Conservation (phyloP, 2,113 vertebrate genomes). For the Carettochelys insculpta region DNA sequence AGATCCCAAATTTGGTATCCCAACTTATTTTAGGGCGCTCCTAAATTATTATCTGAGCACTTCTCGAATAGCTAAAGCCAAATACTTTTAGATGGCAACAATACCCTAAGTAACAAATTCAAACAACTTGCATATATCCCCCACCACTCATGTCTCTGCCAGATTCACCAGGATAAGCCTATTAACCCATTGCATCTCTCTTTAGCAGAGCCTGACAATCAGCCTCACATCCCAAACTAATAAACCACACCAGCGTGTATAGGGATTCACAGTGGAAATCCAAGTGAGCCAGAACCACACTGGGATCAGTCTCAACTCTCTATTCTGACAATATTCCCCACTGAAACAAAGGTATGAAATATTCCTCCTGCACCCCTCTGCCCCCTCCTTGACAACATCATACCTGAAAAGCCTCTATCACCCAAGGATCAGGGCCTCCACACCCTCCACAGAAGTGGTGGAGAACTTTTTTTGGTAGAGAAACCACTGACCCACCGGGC, state of each 20-base stretch:
- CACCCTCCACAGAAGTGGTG: neutral
- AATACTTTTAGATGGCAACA: conserved; percentile 35
- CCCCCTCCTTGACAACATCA: neutral
- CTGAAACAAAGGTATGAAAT: neutral
- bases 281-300: neutral
- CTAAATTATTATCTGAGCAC: neutral
- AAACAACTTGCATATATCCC: neutral
- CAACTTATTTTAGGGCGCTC: neutral
- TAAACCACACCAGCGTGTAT: neutral
- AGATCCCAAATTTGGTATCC: neutral
- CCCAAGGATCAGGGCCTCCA: neutral
- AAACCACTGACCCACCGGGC: too few species aligned
- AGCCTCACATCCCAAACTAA: neutral
- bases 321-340: neutral
- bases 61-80: neutral
- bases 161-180: neutral
- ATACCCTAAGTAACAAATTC: conserved; percentile 28
- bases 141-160: neutral
- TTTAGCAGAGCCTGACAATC: neutral
- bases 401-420: neutral
- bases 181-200: neutral
- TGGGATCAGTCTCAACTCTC: neutral
- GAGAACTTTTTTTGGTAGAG: too few species aligned
- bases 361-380: fast-evolving
- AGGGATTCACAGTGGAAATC: neutral